Conservation (phyloP, 2,797 vertebrate genomes). For the Coilia nasus region DNA sequence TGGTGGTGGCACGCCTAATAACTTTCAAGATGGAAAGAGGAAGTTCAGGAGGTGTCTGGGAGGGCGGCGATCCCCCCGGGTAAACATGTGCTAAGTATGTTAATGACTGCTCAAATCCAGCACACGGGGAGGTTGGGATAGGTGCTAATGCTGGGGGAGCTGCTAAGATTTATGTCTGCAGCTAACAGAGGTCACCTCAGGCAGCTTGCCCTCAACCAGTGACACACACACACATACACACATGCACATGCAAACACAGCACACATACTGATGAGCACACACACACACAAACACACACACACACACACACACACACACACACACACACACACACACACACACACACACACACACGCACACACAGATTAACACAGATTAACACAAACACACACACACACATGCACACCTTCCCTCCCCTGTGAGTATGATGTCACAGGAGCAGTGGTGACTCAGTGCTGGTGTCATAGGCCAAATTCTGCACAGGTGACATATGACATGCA, state of each 20-base stretch:
- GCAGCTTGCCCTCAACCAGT: background rate
- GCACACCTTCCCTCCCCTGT: background rate
- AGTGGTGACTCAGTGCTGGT: constrained; percentile 33
- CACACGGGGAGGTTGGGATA: background rate
- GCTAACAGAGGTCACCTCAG: background rate
- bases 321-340: constrained; percentile 6
- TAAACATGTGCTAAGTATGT: constrained; percentile 20
- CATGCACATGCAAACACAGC: background rate
- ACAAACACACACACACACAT: background rate
- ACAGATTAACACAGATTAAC: background rate
- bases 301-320: background rate
- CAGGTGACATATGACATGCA: constrained; percentile 69
- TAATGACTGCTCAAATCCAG: background rate
- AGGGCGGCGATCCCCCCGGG: background rate
- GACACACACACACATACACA: background rate
- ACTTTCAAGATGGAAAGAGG: background rate
- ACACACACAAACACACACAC: background rate
- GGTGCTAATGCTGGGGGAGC: constrained; percentile 1
- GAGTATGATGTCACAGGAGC: background rate
- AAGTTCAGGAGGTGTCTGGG: background rate
- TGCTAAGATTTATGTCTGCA: background rate
- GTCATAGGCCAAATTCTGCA: constrained; percentile 67
- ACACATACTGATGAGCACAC: background rate
- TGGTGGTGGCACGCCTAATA: background rate
- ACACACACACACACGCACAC: constrained; percentile 8